A percentile compares a stretch with the other conserved stretches of the same genome.
Evolutionary conservation across 1,140 invertebrate species (phyloP).

Genomic region (Littorina saxatilis): DNA sequence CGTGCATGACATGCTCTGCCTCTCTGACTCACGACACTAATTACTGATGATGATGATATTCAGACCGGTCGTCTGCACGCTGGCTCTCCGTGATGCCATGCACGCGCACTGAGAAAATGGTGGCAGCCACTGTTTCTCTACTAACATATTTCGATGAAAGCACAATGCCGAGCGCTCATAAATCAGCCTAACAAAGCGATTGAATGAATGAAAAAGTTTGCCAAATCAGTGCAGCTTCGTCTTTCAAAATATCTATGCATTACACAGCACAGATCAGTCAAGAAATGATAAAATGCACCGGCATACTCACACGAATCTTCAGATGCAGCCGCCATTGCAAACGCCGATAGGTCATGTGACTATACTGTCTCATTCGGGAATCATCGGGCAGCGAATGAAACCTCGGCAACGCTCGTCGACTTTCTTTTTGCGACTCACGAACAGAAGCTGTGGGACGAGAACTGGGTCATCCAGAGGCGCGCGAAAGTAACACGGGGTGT

Average conservation of each 20-base stretch:
- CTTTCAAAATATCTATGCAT: neutral
- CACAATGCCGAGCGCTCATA: neutral
- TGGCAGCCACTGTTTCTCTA: neutral
- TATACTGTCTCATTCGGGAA: neutral
- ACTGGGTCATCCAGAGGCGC: too few relatives aligned
- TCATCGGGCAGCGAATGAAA: neutral
- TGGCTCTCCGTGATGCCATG: conserved; percentile 7
- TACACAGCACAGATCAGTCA: neutral
- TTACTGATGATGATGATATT: conserved; percentile 37
- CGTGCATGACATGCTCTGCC: conserved; percentile 22
- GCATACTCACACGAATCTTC: conserved; percentile 28
- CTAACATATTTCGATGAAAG: neutral
- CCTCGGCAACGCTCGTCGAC: neutral
- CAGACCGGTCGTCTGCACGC: conserved; percentile 36
- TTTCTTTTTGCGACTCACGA: neutral
- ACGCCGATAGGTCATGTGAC: conserved; percentile 31
- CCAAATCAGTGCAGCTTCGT: neutral
- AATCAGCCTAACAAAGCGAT: neutral
- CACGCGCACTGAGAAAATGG: conserved; percentile 31
- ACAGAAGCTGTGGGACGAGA: neutral
- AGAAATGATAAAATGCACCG: conserved; percentile 1
- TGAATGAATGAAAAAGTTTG: neutral
- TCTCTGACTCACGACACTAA: conserved; percentile 33
- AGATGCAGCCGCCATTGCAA: conserved; percentile 32
- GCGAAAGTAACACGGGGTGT: neutral